Base-by-base conservation (phyloP, 2,797 vertebrate genomes). In the Manis javanica region DNA sequence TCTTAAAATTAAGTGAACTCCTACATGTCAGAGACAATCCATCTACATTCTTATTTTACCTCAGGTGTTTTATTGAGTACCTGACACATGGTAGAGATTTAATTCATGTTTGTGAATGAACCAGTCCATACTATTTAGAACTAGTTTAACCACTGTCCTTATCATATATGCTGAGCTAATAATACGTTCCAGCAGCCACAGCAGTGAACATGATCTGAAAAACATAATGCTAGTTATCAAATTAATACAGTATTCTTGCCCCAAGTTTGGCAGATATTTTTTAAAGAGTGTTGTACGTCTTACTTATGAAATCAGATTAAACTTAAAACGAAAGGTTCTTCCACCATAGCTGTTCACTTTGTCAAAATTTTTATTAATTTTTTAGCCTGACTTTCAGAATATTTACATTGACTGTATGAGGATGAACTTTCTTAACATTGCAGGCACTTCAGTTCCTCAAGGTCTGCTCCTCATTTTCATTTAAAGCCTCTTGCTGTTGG, bases 341-440 rank as follows among this genome's bases (percentile, higher is more conserved):
- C 61, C 31, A 46, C 19, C 3, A 8, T 79, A 31, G 15, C 49
- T 85, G 14, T 81, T 94, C n/a, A 74, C 63, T 92, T 95, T 89
- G 68, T 64, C 37, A 7, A 5, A 83, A 59, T 64, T 90, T 92
- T 79, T 24, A 55, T 66, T 96, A 57, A 42, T 72, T 83, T 57
- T 53, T 94, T 90, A 72, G 18, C 13, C 31, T 85, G 24, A 55
- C n/a, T 94, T 94, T 74, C 51, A 68, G 81, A 79, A 64, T 79
- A 61, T 87, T 90, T 64, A 51, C 10, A 5, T 81, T 64, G 64
- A 61, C 49, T 7, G 18, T 59, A 64, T 31, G 5, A 91, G 92
- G 64, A 75, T 46, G 29, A 91, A 71, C 37, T 87, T 96, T 91
- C 64, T 74, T 64, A 69, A 78, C 34, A 63, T 93, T 57, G 63